Conservation (phyloP, 1,140 invertebrate species). For the Conopomorpha cramerella region DNA sequence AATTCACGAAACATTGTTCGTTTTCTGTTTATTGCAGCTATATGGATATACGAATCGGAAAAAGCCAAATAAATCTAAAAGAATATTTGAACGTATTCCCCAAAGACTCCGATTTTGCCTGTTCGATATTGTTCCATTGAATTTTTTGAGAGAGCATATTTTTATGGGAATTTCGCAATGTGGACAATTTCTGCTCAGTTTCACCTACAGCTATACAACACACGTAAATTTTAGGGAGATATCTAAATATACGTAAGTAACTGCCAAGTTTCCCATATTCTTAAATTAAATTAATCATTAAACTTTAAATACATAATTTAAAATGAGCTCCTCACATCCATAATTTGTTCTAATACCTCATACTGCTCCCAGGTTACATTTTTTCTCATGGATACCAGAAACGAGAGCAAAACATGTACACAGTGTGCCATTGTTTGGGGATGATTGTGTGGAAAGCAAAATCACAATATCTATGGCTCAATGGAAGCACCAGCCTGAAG, state of each 20-base stretch:
- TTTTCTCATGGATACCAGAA: constrained; percentile 51
- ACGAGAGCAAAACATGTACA: constrained; percentile 40
- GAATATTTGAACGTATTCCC: constrained; percentile 64
- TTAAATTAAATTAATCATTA: no score
- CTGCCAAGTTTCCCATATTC: no score
- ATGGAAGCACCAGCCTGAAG: constrained; percentile 62
- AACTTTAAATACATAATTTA: no score
- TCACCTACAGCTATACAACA: constrained; percentile 55
- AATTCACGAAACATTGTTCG: no score
- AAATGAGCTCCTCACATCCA: no score
- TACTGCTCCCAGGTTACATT: constrained; percentile 50
- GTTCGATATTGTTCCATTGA: constrained; percentile 60
- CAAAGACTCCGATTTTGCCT: constrained; percentile 64
- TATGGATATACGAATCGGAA: constrained; percentile 43
- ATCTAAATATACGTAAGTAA: constrained; percentile 49
- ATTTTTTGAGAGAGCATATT: constrained; percentile 69
- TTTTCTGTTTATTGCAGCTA: constrained; percentile 24
- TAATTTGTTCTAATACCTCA: no score
- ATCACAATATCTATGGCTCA: constrained; percentile 64
- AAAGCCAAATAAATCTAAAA: constrained; percentile 28
- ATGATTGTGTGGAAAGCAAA: constrained; percentile 62
- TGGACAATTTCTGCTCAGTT: constrained; percentile 89
- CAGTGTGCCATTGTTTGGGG: constrained; percentile 61
- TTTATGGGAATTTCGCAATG: constrained; percentile 93
- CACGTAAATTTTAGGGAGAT: constrained; percentile 41